Conservation (phyloP, 2,888 invertebrate species). For the Nemotelus pantherinus region DNA sequence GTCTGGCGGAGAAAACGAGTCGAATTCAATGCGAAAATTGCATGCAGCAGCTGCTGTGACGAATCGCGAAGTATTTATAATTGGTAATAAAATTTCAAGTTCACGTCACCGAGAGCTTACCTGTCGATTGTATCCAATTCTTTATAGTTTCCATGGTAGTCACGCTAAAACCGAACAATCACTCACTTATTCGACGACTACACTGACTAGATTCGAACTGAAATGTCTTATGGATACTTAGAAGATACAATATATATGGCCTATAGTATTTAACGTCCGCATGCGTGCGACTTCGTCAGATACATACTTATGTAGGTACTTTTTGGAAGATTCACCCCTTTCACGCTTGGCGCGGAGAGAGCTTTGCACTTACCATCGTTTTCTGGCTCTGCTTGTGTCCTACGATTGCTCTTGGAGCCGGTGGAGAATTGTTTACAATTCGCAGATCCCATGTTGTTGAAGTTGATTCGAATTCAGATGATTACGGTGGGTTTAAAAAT, state of each 20-base stretch:
- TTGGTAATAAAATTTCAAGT: no score
- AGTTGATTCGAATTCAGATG: background rate
- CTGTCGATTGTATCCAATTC: constrained; percentile 29
- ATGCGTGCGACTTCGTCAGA: no score
- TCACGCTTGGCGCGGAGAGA: background rate
- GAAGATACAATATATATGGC: no score
- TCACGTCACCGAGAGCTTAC: background rate
- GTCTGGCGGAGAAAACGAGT: no score
- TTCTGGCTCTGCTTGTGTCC: constrained; percentile 19
- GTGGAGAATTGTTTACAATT: constrained; percentile 40
- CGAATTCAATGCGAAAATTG: no score
- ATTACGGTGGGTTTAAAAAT: no score
- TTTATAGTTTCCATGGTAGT: constrained; percentile 16
- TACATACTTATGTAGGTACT: no score
- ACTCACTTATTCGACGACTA: background rate
- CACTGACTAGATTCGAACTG: background rate
- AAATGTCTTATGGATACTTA: background rate
- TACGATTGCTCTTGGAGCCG: constrained; percentile 1
- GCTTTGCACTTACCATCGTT: constrained; percentile 18
- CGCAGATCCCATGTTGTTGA: constrained; percentile 27
- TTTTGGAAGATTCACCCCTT: background rate
- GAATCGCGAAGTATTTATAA: no score
- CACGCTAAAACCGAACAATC: background rate
- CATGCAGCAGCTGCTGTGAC: no score
- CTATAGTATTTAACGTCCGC: no score